phyloP scores from a whole-genome alignment of 2,888 invertebrate genomes.

The Callosobruchus maculatus region DNA sequence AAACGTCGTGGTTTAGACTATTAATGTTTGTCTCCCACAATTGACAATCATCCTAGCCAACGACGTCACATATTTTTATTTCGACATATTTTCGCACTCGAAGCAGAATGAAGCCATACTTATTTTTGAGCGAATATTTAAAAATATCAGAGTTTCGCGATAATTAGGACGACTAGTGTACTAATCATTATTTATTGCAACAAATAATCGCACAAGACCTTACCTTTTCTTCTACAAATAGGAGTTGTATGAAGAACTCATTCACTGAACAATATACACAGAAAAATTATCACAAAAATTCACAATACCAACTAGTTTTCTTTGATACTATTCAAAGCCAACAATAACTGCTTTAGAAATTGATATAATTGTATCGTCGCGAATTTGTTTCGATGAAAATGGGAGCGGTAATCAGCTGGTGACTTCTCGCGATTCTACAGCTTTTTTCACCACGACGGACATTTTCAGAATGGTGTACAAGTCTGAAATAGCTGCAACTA shows the following conservation, averaged over 20 bases:
- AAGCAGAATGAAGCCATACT: slow-evolving; percentile 6
- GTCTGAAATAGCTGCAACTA: slow-evolving; percentile 35
- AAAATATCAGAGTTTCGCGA: background rate
- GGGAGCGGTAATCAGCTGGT: background rate
- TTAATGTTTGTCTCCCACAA: too few species aligned
- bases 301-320: background rate
- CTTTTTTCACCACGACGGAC: slow-evolving; percentile 27
- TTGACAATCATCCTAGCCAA: too few species aligned
- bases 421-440: slow-evolving; percentile 24
- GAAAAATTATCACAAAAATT: background rate
- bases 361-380: background rate
- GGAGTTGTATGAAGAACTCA: too few species aligned
- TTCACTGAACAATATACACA: background rate
- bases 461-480: slow-evolving; percentile 31
- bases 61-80: too few species aligned
- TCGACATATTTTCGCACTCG: too few species aligned
- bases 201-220: background rate
- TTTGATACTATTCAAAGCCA: background rate
- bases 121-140: slow-evolving; percentile 6
- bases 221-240: background rate
- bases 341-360: background rate
- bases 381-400: background rate
- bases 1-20: too few species aligned
- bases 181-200: background rate
- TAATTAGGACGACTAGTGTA: background rate